Evolutionary conservation across 2,888 invertebrate species (phyloP).

Genomic region (Acleris literana): DNA sequence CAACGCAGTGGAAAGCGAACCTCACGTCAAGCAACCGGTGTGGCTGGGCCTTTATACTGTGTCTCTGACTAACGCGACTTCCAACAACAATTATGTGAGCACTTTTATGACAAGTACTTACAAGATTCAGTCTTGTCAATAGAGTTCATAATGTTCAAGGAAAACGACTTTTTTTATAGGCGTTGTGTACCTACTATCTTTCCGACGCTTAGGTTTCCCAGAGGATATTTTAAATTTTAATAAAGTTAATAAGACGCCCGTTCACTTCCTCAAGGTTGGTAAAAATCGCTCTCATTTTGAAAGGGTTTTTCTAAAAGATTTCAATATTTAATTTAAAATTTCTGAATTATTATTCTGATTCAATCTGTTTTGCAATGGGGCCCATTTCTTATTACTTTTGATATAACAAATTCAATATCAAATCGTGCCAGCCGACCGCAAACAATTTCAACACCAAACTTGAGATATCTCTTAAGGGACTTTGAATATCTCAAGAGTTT

Average conservation of each 20-base stretch:
- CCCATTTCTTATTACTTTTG: slow-evolving; percentile 19
- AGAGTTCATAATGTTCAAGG: not conserved
- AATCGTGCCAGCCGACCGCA: slow-evolving; percentile 16
- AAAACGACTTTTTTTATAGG: slow-evolving; percentile 1
- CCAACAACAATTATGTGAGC: slow-evolving; percentile 10
- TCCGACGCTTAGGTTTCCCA: no score
- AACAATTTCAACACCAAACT: slow-evolving; percentile 37
- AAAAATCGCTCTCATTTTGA: slow-evolving; percentile 20
- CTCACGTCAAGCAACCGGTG: no score
- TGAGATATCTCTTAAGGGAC: slow-evolving; percentile 1
- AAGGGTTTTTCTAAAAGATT: slow-evolving; percentile 3
- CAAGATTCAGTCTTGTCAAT: not conserved
- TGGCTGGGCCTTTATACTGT: no score
- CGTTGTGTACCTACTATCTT: not conserved
- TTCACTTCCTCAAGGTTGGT: not conserved
- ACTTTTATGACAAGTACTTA: slow-evolving; percentile 2
- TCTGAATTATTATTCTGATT: not conserved
- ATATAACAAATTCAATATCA: slow-evolving; percentile 2
- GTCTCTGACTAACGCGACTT: slow-evolving; percentile 9
- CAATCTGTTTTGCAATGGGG: slow-evolving; percentile 22
- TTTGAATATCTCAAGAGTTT: slow-evolving; percentile 15
- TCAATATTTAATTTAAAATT: not conserved
- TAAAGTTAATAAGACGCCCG: slow-evolving; percentile 17
- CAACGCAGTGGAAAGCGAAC: no score
- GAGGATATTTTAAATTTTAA: slow-evolving; percentile 22